A percentile compares a stretch with the other conserved stretches of the same genome.
These are phyloP conservation scores for Mola mola DNA, from an alignment of 2,113 vertebrate genomes.

Conservation along the genomic window DNA sequence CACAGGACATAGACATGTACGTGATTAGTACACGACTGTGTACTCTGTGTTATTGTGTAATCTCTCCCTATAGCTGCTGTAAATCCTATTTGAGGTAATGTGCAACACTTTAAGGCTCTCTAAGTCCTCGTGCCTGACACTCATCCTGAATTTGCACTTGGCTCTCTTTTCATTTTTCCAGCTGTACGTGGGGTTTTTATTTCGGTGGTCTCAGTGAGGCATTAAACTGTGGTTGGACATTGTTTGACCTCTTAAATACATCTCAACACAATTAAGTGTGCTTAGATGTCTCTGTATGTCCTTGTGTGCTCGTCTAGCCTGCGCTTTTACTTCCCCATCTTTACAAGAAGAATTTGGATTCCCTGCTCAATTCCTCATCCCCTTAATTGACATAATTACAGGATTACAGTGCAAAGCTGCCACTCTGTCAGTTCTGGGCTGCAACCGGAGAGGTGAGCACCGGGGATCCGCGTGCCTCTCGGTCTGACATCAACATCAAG, in stretches of 20 bases:
- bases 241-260: conserved; percentile 13
- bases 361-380: conserved; percentile 47
- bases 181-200: conserved; percentile 4
- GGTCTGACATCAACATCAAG: conserved; percentile 74
- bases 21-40: conserved; percentile 49
- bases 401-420: conserved; percentile 77
- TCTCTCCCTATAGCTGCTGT: conserved; percentile 58
- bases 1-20: conserved; percentile 37
- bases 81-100: conserved; percentile 73
- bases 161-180: conserved; percentile 27
- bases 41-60: conserved; percentile 58
- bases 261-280: conserved; percentile 9
- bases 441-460: conserved; percentile 54
- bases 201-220: conserved; percentile 5
- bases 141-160: conserved; percentile 63
- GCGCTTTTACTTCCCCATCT: conserved; percentile 28
- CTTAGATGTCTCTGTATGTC: not conserved
- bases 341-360: conserved; percentile 49
- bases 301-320: not conserved
- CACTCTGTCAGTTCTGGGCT: conserved; percentile 64
- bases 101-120: conserved; percentile 65
- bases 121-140: conserved; percentile 67
- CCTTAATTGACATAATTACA: conserved; percentile 80
- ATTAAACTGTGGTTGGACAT: conserved; percentile 4
- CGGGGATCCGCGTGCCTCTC: conserved; percentile 54